Percentiles rank a stretch among this genome's conserved stretches.
These are phyloP conservation scores for Aulostomus chinensis DNA, from an alignment of 2,797 vertebrate genomes.

Conservation along the genomic window DNA sequence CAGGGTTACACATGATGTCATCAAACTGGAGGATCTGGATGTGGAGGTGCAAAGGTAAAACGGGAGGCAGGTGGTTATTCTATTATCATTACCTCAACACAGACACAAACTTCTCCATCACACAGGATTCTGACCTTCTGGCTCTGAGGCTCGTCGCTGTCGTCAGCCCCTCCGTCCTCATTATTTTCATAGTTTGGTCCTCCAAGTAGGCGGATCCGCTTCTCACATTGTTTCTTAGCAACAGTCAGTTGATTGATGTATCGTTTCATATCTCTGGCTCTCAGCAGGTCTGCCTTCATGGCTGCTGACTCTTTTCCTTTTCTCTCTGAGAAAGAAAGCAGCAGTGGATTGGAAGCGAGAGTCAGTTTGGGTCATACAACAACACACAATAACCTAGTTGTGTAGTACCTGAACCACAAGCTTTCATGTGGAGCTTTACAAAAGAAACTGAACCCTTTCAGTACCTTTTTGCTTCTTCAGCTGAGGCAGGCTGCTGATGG, in stretches of 20 bases:
- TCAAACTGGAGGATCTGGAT: constrained; percentile 94
- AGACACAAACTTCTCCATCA: too few species aligned
- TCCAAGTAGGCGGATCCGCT: constrained; percentile 90
- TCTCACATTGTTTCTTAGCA: constrained; percentile 98
- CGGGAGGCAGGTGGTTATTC: neutral
- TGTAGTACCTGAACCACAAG: too few species aligned
- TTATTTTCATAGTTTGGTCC: constrained; percentile 92
- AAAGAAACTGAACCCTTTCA: neutral
- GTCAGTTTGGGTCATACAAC: too few species aligned
- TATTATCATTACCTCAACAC: too few species aligned
- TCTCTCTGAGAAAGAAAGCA: constrained; percentile 71
- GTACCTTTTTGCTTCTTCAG: constrained; percentile 97
- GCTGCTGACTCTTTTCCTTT: constrained; percentile 96
- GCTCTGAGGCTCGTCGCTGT: constrained; percentile 86
- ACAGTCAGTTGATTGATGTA: constrained; percentile 98
- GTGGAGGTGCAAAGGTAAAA: neutral
- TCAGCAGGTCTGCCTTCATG: constrained; percentile 96
- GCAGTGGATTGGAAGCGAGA: neutral
- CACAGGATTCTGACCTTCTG: constrained; percentile 88
- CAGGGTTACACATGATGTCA: constrained; percentile 89
- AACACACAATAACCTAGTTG: too few species aligned
- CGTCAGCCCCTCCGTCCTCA: constrained; percentile 78
- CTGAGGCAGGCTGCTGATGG: constrained; percentile 96
- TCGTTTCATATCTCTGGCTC: constrained; percentile 96
- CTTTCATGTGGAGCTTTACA: neutral